Evolutionary conservation across 2,888 invertebrate species (phyloP), one percentile per base, ranked within the genome.

Genomic region (Rhyacophila evoluta): DNA sequence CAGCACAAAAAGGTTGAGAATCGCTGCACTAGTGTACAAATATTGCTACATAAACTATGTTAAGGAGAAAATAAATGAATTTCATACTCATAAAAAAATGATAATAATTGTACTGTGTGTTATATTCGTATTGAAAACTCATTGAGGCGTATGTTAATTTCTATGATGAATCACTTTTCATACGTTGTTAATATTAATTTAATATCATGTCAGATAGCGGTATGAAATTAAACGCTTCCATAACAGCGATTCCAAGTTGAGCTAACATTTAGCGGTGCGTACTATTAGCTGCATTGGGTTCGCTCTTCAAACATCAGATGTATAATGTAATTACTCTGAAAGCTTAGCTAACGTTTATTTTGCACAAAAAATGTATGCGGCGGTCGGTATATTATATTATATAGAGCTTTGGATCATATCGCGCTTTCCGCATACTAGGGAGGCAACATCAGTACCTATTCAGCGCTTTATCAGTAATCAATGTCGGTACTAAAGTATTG

Each of bases 241-340:
- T 69, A 12, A 25, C 19, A 69, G 69, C 11, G n/a, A 69, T 28
- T 8, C 69, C 27, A 33, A n/a, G 29, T 12, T 12, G 33, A 33
- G 69, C 69, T 69, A 29, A 33, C 69, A 33, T 69, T 29, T 33
- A 69, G 69, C 29, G 29, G 33, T 55, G 55, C 55, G 55, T 55
- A 55, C 69, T 70, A 33, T 67, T 39, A 67, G 72, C 72, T 38
- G 72, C 72, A 38, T 29, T 69, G 28, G 19, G 78, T 74, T 75
- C 70, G 75, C 73, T 74, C 71, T 19, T 67, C 80, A 80, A 80
- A 80, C 77, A 80, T 80, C 72, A 74, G 69, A 68, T 74, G 72
- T 33, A 86, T 86, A 84, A 86, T 85, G 87, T 88, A 88, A 89
- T 89, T 88, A 89, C 86, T 86, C 85, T 88, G 86, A 88, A 88